These are phyloP conservation scores for Coilia nasus DNA, from an alignment of 2,797 vertebrate genomes.

Conservation along the genomic window DNA sequence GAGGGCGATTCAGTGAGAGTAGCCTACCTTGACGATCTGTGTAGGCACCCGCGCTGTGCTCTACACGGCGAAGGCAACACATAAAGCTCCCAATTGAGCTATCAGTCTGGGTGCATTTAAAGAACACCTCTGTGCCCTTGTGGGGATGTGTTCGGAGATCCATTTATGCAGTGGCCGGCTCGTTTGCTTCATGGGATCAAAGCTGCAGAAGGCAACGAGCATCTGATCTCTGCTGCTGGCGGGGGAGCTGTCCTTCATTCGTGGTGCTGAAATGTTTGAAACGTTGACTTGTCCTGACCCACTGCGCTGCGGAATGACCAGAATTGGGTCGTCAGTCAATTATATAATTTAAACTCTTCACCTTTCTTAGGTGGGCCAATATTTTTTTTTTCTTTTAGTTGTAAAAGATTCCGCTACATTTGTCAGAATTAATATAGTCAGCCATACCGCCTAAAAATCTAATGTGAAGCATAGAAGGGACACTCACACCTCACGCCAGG, in stretches of 20 bases:
- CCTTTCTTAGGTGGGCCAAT: not conserved
- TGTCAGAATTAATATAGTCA: not conserved
- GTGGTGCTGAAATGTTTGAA: constrained; percentile 12
- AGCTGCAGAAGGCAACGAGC: not conserved
- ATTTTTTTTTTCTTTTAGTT: not conserved
- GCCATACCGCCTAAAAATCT: not conserved
- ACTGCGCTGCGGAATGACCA: not conserved
- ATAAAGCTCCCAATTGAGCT: not conserved
- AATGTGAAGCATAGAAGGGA: not conserved
- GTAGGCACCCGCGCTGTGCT: not conserved
- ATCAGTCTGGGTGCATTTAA: not conserved
- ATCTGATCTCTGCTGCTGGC: not conserved
- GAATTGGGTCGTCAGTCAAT: not conserved
- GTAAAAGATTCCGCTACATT: not conserved
- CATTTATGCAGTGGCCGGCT: not conserved
- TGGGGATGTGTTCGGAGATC: not conserved
- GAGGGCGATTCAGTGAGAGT: not conserved
- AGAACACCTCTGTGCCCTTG: constrained; percentile 12
- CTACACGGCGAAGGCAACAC: not conserved
- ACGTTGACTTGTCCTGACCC: not conserved
- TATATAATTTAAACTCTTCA: not conserved
- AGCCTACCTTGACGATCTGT: not conserved
- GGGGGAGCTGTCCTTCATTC: not conserved
- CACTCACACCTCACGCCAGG: not conserved
- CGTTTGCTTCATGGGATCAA: not conserved